Evolutionary conservation across 2,113 vertebrate genomes (phyloP).

Genomic region (Chionis minor): DNA sequence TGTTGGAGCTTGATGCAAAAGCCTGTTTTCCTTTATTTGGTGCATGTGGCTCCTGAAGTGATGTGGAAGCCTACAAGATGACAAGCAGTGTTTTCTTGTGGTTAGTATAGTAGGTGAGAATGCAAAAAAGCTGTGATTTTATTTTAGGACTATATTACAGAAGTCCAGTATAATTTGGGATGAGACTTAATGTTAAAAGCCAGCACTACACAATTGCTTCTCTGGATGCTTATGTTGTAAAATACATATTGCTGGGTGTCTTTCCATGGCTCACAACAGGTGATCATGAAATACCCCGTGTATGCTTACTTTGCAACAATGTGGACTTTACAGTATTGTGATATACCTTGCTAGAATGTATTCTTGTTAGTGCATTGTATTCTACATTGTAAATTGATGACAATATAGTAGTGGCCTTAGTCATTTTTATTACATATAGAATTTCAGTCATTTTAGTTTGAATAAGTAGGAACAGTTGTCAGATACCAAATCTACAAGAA

Average conservation of each 20-base stretch:
- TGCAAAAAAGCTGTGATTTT: not conserved
- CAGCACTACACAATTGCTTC: not conserved
- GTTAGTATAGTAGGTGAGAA: not conserved
- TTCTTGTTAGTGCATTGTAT: not conserved
- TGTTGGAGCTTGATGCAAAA: not conserved
- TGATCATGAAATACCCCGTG: not conserved
- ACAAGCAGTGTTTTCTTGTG: not conserved
- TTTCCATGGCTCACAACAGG: not conserved
- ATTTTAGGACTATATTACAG: not conserved
- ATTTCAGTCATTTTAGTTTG: not conserved
- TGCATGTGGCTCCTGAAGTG: not conserved
- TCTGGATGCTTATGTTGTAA: not conserved
- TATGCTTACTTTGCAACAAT: not conserved
- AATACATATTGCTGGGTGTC: not conserved
- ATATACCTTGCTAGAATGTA: not conserved
- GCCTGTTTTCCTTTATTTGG: not conserved
- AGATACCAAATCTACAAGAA: not conserved
- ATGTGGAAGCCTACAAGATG: not conserved
- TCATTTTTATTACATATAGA: not conserved
- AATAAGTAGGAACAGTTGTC: not conserved
- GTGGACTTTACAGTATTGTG: not conserved
- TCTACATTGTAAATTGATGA: not conserved
- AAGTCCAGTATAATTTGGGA: not conserved
- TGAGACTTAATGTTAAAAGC: not conserved
- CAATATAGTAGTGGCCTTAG: not conserved